Percentiles rank a stretch among this genome's conserved stretches.
phyloP scores from a whole-genome alignment of 2,797 vertebrate genomes.

The Euphonia xanthogaster region DNA sequence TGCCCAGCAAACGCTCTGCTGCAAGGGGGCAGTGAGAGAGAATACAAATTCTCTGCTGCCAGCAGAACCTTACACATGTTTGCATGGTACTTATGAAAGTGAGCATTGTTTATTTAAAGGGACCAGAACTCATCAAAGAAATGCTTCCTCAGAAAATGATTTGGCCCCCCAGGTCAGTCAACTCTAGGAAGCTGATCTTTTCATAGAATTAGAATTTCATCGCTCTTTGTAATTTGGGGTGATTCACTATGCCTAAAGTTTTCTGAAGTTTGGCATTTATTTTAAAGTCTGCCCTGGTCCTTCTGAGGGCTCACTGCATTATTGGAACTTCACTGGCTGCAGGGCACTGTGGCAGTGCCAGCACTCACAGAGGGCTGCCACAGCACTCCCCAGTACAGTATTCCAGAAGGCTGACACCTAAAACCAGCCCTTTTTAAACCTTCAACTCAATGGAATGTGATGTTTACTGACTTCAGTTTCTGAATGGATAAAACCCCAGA shows the following conservation, averaged over 20 bases:
- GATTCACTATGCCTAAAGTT: background rate
- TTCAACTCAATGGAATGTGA: background rate
- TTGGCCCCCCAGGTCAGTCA: background rate
- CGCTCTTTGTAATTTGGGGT: background rate
- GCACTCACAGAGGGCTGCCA: background rate
- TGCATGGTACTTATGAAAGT: background rate
- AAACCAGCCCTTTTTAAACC: background rate
- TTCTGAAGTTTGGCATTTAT: background rate
- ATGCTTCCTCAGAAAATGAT: background rate
- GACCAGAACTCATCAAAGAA: background rate
- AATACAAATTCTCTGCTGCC: conserved; percentile 36
- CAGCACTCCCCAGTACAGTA: background rate
- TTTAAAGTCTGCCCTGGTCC: background rate
- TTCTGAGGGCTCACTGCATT: background rate
- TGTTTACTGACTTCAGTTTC: conserved; percentile 10
- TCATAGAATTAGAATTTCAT: background rate
- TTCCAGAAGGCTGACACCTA: background rate
- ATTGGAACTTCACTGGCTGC: background rate
- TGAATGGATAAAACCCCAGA: background rate
- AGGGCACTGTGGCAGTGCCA: background rate
- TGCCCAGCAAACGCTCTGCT: conserved; percentile 20
- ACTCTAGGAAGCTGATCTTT: background rate
- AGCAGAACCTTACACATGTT: background rate
- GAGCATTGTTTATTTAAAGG: background rate
- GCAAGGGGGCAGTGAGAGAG: background rate